Conservation (phyloP, 2,888 invertebrate genomes). For the Mythimna loreyi region DNA sequence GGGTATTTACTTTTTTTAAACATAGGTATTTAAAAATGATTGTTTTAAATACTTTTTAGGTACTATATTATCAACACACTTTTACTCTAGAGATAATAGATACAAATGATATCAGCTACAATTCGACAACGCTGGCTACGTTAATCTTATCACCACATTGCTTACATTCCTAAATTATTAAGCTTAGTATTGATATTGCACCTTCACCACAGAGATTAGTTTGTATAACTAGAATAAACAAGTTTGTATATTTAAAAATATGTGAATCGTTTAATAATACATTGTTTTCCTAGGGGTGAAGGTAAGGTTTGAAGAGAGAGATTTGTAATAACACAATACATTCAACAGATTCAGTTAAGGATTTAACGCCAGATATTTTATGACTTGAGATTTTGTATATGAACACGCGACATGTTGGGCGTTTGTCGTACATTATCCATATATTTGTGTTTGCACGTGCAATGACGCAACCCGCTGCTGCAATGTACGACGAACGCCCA, state of each 20-base stretch:
- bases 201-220: slow-evolving; percentile 8
- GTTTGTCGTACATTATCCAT: no score
- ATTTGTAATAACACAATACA: no score
- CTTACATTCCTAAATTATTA: slow-evolving; percentile 24
- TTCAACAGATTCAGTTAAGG: no score
- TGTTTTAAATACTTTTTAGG: background rate
- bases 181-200: slow-evolving; percentile 2
- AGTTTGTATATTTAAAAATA: slow-evolving; percentile 5
- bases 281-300: no score
- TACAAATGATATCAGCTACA: slow-evolving; percentile 5
- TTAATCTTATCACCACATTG: slow-evolving; percentile 37
- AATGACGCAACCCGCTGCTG: no score
- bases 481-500: no score
- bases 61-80: background rate
- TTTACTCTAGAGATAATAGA: slow-evolving; percentile 6
- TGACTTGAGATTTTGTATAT: no score
- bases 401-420: no score
- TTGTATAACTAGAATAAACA: background rate
- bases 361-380: no score
- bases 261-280: background rate
- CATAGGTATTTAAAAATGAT: background rate
- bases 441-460: no score
- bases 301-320: no score
- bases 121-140: background rate
- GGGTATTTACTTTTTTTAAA: no score